These are phyloP conservation scores for Siniperca knerii DNA, from an alignment of 2,113 vertebrate species.

Conservation along the genomic window DNA sequence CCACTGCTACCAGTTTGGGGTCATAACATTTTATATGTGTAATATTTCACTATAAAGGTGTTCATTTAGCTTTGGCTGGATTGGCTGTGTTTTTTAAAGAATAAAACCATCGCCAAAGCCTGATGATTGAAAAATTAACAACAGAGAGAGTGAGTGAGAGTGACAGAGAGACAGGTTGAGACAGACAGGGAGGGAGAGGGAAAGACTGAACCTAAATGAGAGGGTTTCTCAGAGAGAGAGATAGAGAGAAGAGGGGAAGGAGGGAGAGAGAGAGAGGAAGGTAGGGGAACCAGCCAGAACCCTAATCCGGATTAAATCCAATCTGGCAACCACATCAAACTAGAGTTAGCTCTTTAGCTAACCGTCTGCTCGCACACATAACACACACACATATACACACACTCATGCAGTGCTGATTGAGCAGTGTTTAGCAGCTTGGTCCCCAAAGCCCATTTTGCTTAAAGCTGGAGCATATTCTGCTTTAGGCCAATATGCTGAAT, in stretches of 20 bases:
- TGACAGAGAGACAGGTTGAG: constrained; percentile 51
- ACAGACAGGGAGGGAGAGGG: constrained; percentile 21
- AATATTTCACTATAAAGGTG: constrained; percentile 74
- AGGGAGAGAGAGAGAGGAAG: constrained; percentile 28
- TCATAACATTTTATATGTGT: constrained; percentile 78
- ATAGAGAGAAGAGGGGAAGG: constrained; percentile 1
- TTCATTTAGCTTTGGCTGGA: constrained; percentile 65
- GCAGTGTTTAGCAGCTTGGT: constrained; percentile 80
- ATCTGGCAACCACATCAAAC: constrained; percentile 89
- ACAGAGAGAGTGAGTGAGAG: constrained; percentile 49
- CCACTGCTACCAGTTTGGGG: constrained; percentile 72
- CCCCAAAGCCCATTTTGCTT: constrained; percentile 83
- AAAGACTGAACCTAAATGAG: constrained; percentile 50
- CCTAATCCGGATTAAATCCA: constrained; percentile 90
- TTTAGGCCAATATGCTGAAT: constrained; percentile 81
- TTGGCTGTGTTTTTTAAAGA: constrained; percentile 64
- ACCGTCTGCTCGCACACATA: constrained; percentile 72
- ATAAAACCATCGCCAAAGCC: constrained; percentile 52
- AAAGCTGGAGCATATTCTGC: constrained; percentile 84
- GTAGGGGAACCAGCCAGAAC: constrained; percentile 64
- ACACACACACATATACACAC: constrained; percentile 58
- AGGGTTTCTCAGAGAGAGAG: constrained; percentile 58
- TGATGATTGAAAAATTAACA: constrained; percentile 72
- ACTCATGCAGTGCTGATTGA: constrained; percentile 70
- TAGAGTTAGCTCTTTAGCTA: constrained; percentile 81